Evolutionary conservation across 2,113 vertebrate genomes (phyloP).

Genomic region (Anarrhichthys ocellatus): DNA sequence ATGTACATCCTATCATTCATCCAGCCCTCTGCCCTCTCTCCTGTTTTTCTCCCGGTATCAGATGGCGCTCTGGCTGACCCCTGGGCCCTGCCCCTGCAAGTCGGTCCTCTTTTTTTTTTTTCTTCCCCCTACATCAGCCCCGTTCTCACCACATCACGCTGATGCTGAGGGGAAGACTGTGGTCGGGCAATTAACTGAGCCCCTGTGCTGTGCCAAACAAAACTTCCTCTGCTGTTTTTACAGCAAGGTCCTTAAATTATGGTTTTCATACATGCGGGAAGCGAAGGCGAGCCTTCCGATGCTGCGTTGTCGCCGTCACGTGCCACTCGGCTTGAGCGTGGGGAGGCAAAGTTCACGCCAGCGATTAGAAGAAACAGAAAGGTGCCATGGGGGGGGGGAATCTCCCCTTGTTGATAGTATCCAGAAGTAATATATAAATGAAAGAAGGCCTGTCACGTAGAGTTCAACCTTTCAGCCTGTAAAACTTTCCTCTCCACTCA

Average conservation of each 20-base stretch:
- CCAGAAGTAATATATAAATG: slow-evolving; percentile 59
- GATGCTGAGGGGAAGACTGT: slow-evolving; percentile 81
- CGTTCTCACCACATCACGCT: slow-evolving; percentile 75
- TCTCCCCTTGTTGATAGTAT: slow-evolving; percentile 44
- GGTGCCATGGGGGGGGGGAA: slow-evolving; percentile 34
- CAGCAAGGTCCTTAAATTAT: slow-evolving; percentile 80
- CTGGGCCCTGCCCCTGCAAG: slow-evolving; percentile 55
- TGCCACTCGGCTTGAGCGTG: slow-evolving; percentile 39
- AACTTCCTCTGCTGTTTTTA: slow-evolving; percentile 85
- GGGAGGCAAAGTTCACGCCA: slow-evolving; percentile 47
- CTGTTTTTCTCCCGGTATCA: slow-evolving; percentile 64
- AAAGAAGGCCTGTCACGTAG: slow-evolving; percentile 64
- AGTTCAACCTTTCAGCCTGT: slow-evolving; percentile 22
- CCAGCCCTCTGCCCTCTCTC: slow-evolving; percentile 32
- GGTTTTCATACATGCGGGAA: slow-evolving; percentile 77
- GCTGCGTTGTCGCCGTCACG: slow-evolving; percentile 71
- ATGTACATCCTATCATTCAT: slow-evolving; percentile 51
- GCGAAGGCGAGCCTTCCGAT: slow-evolving; percentile 54
- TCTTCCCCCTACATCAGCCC: slow-evolving; percentile 51
- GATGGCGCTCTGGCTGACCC: slow-evolving; percentile 74
- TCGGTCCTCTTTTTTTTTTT: slow-evolving; percentile 43
- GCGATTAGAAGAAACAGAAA: slow-evolving; percentile 40
- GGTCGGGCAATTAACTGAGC: slow-evolving; percentile 82
- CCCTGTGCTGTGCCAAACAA: slow-evolving; percentile 79
- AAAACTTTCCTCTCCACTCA: slow-evolving; percentile 26